Conservation (phyloP, 2,888 invertebrate species). For the Caenorhabditis angaria region DNA sequence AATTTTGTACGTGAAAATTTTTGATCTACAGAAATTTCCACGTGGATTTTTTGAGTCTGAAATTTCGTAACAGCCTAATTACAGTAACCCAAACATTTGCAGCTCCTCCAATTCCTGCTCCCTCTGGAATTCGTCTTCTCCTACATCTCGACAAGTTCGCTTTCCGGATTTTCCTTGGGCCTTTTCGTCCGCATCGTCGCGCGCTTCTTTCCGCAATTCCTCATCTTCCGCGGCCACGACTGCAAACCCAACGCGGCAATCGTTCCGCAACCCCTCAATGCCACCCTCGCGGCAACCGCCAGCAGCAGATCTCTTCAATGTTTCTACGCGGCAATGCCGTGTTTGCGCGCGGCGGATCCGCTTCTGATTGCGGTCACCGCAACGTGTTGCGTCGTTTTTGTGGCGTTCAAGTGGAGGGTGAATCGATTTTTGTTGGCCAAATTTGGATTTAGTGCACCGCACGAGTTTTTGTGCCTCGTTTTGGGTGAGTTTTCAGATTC, state of each 20-base stretch:
- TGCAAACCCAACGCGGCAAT: slow-evolving; percentile 22
- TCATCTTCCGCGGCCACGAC: slow-evolving; percentile 42
- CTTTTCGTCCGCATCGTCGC: slow-evolving; percentile 44
- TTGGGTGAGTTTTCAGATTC: too few relatives aligned
- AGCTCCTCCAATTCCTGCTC: slow-evolving; percentile 45
- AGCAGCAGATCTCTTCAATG: slow-evolving; percentile 35
- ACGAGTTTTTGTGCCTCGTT: too few relatives aligned
- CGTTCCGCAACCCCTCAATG: slow-evolving; percentile 9
- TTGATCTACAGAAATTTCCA: too few relatives aligned
- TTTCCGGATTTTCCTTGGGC: slow-evolving; percentile 47
- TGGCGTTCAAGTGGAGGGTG: slow-evolving; percentile 37
- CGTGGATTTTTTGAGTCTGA: too few relatives aligned
- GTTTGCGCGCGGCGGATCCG: slow-evolving; percentile 29
- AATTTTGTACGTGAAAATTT: too few relatives aligned
- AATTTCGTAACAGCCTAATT: too few relatives aligned
- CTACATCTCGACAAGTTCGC: slow-evolving; percentile 39
- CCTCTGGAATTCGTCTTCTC: slow-evolving; percentile 50
- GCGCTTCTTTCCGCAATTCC: slow-evolving; percentile 36
- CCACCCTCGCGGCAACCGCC: slow-evolving; percentile 16
- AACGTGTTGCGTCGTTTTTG: slow-evolving; percentile 25
- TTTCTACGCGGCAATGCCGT: slow-evolving; percentile 43
- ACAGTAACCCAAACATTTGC: slow-evolving; percentile 3
- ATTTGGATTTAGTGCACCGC: slow-evolving; percentile 37
- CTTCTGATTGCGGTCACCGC: slow-evolving; percentile 30
- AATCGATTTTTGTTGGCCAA: slow-evolving; percentile 16